A percentile compares a stretch with the other conserved stretches of the same genome.
Conservation (phyloP, 2,797 vertebrate genomes). For the Pseudopleuronectes americanus region DNA sequence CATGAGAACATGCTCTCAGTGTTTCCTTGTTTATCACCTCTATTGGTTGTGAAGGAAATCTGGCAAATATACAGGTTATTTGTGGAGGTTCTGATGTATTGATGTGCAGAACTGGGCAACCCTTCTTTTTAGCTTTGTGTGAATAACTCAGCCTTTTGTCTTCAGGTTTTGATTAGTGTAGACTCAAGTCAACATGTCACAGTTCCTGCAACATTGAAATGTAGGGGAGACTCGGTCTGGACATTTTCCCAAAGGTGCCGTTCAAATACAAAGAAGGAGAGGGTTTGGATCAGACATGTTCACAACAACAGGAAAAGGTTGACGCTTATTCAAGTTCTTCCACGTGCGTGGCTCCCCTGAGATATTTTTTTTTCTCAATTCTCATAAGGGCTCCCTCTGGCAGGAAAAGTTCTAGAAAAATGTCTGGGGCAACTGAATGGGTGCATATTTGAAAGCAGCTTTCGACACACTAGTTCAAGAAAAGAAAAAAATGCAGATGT, state of each 20-base stretch:
- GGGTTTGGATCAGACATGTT: too few species aligned
- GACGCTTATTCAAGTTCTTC: too few species aligned
- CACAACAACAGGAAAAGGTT: too few species aligned
- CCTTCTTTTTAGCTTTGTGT: conserved; percentile 10
- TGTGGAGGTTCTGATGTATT: conserved; percentile 8
- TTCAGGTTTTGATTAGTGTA: conserved; percentile 17
- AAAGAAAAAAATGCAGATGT: background rate
- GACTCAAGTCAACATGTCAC: conserved; percentile 23
- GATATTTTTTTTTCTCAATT: too few species aligned
- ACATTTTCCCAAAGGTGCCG: too few species aligned
- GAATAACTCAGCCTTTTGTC: conserved; percentile 25
- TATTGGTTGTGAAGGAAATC: conserved; percentile 3
- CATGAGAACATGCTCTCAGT: conserved; percentile 12
- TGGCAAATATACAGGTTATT: background rate
- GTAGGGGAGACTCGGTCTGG: too few species aligned
- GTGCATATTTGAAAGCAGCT: too few species aligned
- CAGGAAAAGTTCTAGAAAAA: too few species aligned
- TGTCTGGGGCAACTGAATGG: too few species aligned
- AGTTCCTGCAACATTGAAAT: background rate
- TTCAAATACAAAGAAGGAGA: too few species aligned
- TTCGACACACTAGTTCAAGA: background rate
- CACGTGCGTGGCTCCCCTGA: too few species aligned
- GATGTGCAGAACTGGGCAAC: conserved; percentile 20
- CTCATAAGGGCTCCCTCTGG: too few species aligned
- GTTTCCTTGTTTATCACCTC: conserved; percentile 24